A percentile compares a stretch with the other conserved stretches of the same genome.
These are phyloP conservation scores for Seladonia tumulorum DNA, from an alignment of 2,888 invertebrate genomes.

Conservation along the genomic window DNA sequence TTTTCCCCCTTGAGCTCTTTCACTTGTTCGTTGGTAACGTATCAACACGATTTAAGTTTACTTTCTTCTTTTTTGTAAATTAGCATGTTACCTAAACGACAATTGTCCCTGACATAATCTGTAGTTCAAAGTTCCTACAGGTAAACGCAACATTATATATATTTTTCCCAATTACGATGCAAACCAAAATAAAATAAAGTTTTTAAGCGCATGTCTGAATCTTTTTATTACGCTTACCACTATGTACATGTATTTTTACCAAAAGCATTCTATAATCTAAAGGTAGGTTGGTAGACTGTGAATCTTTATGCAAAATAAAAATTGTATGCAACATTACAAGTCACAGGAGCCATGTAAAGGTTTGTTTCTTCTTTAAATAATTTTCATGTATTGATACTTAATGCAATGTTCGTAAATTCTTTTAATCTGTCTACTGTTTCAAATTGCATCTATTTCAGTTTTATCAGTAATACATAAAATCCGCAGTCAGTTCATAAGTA, in stretches of 20 bases:
- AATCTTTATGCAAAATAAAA: no score
- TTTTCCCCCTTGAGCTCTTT: conserved; percentile 51
- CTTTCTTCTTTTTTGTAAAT: conserved; percentile 55
- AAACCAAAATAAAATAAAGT: conserved; percentile 83
- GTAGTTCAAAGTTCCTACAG: conserved; percentile 83
- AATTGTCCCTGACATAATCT: conserved; percentile 78
- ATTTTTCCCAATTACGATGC: conserved; percentile 82
- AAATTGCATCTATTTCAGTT: no score
- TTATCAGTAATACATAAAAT: no score
- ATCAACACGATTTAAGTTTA: conserved; percentile 61
- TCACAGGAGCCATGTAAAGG: no score
- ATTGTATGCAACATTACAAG: no score
- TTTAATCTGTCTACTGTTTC: no score
- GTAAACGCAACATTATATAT: conserved; percentile 80
- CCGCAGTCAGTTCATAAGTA: no score
- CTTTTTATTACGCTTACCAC: conserved; percentile 17
- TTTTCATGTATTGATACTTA: no score
- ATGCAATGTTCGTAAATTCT: no score
- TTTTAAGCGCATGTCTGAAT: conserved; percentile 76
- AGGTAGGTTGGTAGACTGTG: no score
- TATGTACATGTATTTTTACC: neutral
- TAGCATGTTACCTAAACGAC: conserved; percentile 72
- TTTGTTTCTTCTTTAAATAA: no score
- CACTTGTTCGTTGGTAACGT: conserved; percentile 69
- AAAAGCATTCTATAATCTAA: neutral